Evolutionary conservation across 2,888 invertebrate genomes (phyloP), one percentile per base, ranked within the genome.

Genomic region (Caenorhabditis sulstoni): DNA sequence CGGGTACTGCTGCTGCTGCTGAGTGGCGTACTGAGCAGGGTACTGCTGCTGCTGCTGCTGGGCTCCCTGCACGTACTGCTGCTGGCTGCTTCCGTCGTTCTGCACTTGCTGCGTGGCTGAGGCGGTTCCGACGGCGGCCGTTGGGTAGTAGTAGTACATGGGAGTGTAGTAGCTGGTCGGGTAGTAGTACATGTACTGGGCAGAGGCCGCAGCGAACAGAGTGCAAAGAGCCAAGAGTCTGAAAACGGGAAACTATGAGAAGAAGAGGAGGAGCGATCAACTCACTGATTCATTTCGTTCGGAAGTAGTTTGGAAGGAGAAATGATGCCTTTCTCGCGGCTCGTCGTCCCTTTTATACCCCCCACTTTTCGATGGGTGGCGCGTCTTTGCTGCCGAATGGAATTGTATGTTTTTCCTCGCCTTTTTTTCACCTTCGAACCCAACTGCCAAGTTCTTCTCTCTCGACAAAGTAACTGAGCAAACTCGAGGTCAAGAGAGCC

Each of bases 111-210:
- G 53, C 2, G 29, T 29, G 52, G 52, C 29, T 23, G 22, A 23
- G 18, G 39, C 55, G 11, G 77, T 64, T 44, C 68, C 68, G 18
- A 59, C 59, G 8, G 65, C 65, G 41, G 64, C 78, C 8, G 81
- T 79, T 47, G 82, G 77, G 57, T 77, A 75, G 37, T 81, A 81
- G 59, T 82, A 82, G 65, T 78, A 78, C 35, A 74, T 47, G 16
- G 83, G 83, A 29, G 81, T 81, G 62, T 83, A 83, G 62, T 83
- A 83, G 53, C 77, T 64, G 20, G 82, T 59, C 45, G 80, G 81
- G 65, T 81, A 80, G 35, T 73, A 75, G 61, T 82, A 82, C 50
- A 61, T n/a, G 61, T 83, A 81, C 49, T 81, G 79, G 23, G 65
- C 55, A 37, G 81, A 78, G 18, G 70, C 76, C 44, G 70, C 78